Conservation (phyloP, 2,113 vertebrate species). For the Progne subis region DNA sequence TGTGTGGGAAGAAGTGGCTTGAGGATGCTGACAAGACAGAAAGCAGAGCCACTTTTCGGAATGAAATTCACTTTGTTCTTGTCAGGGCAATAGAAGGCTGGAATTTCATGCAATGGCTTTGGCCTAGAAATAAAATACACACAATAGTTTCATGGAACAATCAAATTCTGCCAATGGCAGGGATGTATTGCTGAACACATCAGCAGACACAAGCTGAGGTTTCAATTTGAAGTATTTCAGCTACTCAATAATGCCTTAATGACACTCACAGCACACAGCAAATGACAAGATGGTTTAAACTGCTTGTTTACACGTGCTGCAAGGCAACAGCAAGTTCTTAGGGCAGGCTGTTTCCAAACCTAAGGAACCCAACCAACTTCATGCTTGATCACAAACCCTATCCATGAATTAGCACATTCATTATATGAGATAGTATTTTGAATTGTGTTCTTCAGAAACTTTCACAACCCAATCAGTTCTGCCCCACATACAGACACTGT, state of each 20-base stretch:
- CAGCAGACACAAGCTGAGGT: background rate
- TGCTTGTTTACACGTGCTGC: background rate
- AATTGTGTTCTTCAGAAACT: accelerated
- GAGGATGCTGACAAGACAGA: constrained; percentile 99
- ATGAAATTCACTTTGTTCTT: constrained; percentile 99
- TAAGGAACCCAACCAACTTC: background rate
- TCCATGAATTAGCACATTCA: background rate
- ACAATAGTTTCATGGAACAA: constrained; percentile 8
- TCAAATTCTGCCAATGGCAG: background rate
- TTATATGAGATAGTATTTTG: background rate
- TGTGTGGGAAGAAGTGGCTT: constrained; percentile 94
- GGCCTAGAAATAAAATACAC: constrained; percentile 80
- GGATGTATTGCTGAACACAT: background rate
- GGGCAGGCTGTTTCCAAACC: background rate
- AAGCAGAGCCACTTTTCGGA: constrained; percentile 98
- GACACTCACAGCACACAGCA: background rate
- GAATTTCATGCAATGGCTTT: constrained; percentile 91
- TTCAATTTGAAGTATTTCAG: background rate
- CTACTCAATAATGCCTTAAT: background rate
- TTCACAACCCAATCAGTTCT: background rate
- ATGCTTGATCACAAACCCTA: background rate
- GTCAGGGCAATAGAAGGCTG: constrained; percentile 96
- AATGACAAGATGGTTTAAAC: background rate
- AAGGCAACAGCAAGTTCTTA: background rate
- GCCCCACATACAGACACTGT: background rate